phyloP scores from a whole-genome alignment of 2,113 vertebrate species.

The Sakesphorus luctuosus region DNA sequence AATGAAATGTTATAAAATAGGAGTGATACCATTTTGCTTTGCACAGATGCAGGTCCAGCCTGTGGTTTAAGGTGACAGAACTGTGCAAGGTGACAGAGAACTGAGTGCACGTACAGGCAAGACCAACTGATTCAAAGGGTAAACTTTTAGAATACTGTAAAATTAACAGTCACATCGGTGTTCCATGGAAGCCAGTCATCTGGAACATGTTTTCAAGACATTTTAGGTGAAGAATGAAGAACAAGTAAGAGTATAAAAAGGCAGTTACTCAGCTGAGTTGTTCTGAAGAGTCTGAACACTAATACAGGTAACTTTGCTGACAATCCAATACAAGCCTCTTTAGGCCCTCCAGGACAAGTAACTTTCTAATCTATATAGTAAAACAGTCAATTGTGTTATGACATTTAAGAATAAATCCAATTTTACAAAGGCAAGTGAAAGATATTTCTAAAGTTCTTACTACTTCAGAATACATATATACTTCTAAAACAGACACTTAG shows the following conservation, averaged over 20 bases:
- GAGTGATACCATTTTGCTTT: background rate
- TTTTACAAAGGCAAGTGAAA: background rate
- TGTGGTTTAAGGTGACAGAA: background rate
- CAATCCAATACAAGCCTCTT: background rate
- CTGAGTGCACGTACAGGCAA: background rate
- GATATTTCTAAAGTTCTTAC: background rate
- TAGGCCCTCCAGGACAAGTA: background rate
- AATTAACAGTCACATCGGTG: background rate
- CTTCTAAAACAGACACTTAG: background rate
- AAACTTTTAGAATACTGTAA: background rate
- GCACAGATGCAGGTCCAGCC: background rate
- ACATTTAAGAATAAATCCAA: background rate
- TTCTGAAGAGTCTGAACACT: background rate
- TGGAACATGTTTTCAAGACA: background rate
- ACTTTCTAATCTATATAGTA: background rate
- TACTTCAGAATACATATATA: background rate
- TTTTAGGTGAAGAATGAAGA: background rate
- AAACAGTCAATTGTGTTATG: background rate
- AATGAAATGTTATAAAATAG: background rate
- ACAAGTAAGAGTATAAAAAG: background rate
- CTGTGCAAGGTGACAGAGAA: accelerated
- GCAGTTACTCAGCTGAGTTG: background rate
- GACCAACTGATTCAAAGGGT: background rate
- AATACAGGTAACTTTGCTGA: background rate
- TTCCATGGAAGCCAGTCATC: background rate